phyloP scores from a whole-genome alignment of 2,888 invertebrate genomes.

The Panorpa germanica region DNA sequence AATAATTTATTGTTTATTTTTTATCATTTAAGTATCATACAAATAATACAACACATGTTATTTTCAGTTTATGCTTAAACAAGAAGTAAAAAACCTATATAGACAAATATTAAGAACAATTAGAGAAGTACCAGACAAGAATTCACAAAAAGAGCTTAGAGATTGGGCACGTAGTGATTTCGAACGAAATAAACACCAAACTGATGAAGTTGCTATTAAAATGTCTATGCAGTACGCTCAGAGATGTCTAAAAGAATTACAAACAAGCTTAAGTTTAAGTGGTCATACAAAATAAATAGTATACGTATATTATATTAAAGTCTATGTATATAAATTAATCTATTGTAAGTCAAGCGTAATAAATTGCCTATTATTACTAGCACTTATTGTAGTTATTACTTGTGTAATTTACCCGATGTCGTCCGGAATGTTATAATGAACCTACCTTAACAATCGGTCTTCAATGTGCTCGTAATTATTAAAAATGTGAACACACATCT shows the following conservation, averaged over 20 bases:
- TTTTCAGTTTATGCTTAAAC: slow-evolving; percentile 58
- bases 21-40: background rate
- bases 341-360: slow-evolving; percentile 10
- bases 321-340: too few species aligned
- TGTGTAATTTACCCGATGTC: too few species aligned
- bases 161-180: slow-evolving; percentile 63
- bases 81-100: slow-evolving; percentile 60
- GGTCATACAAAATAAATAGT: slow-evolving; percentile 13
- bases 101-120: slow-evolving; percentile 50
- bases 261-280: slow-evolving; percentile 40
- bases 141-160: slow-evolving; percentile 40
- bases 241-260: slow-evolving; percentile 46
- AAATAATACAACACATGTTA: slow-evolving; percentile 7
- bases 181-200: slow-evolving; percentile 44
- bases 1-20: slow-evolving; percentile 5
- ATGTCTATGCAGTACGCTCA: slow-evolving; percentile 49
- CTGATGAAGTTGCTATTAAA: slow-evolving; percentile 55
- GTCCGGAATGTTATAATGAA: too few species aligned
- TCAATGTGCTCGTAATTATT: too few species aligned
- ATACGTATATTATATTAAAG: slow-evolving; percentile 10
- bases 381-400: too few species aligned
- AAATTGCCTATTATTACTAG: too few species aligned
- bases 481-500: too few species aligned
- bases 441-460: too few species aligned
- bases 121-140: slow-evolving; percentile 40